phyloP scores from a whole-genome alignment of 2,113 vertebrate species.

The Pterocles orientalis region DNA sequence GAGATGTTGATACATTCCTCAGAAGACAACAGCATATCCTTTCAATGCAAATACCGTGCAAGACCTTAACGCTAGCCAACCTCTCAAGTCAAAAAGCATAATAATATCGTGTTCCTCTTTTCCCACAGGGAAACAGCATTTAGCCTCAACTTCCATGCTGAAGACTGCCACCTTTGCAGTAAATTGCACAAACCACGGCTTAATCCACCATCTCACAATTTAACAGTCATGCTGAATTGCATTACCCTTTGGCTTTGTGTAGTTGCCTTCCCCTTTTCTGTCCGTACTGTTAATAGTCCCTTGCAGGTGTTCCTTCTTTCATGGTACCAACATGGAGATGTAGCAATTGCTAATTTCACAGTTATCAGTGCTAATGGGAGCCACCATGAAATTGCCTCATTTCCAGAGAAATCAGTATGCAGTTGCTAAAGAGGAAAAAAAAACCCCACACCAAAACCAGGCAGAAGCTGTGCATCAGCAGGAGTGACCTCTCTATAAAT shows the following conservation, averaged over 20 bases:
- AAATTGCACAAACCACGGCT: neutral
- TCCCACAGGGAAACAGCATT: neutral
- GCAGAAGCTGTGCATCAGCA: neutral
- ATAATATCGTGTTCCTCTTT: neutral
- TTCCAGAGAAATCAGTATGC: neutral
- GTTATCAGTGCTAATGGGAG: neutral
- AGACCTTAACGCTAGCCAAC: neutral
- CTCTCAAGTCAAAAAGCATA: neutral
- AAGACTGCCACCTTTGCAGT: neutral
- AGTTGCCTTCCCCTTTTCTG: neutral
- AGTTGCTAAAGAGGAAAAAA: neutral
- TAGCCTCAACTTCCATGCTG: neutral
- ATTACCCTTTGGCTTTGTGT: neutral
- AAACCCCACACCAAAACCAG: neutral
- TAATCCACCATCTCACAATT: neutral
- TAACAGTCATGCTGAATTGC: neutral
- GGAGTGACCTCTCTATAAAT: neutral
- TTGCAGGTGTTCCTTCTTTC: neutral
- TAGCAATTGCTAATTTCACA: neutral
- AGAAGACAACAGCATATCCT: neutral
- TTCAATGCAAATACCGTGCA: neutral
- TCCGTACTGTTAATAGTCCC: neutral
- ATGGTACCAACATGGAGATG: neutral
- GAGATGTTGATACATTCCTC: neutral
- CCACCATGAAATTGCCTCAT: neutral